A percentile compares a stretch with the other conserved stretches of the same genome.
These are phyloP conservation scores for Ceyx melanurus DNA, from an alignment of 2,113 vertebrate species.

Conservation along the genomic window DNA sequence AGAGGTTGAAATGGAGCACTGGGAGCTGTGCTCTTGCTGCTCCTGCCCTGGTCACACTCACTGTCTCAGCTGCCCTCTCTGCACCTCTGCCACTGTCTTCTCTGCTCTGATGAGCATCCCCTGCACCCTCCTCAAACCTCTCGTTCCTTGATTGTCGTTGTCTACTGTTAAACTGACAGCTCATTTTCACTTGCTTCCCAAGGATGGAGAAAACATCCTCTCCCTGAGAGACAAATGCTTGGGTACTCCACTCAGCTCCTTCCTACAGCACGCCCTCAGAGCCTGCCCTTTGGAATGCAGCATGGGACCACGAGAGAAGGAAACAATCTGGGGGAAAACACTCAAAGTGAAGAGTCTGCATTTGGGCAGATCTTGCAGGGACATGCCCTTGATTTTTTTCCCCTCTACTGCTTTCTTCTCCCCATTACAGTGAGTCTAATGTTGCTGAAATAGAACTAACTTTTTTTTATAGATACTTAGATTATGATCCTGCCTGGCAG, in stretches of 20 bases:
- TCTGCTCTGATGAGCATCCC: neutral
- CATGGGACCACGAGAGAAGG: neutral
- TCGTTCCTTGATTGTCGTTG: neutral
- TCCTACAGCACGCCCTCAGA: neutral
- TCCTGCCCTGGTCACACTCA: neutral
- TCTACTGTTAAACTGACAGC: neutral
- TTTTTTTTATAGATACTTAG: no score
- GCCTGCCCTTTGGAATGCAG: neutral
- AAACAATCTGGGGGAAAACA: neutral
- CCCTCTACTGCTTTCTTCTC: fast-evolving
- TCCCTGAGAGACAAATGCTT: neutral
- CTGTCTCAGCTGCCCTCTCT: neutral
- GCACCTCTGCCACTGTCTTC: neutral
- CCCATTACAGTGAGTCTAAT: neutral
- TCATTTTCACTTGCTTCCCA: neutral
- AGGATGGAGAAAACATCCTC: neutral
- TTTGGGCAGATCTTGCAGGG: neutral
- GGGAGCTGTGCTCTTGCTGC: neutral
- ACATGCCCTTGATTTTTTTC: neutral
- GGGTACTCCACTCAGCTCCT: neutral
- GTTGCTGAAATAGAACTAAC: neutral
- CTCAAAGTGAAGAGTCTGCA: neutral
- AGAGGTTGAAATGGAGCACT: fast-evolving
- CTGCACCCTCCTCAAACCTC: neutral
- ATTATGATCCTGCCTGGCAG: no score